Conservation (phyloP, 2,888 invertebrate species). For the Nysson spinosus region DNA sequence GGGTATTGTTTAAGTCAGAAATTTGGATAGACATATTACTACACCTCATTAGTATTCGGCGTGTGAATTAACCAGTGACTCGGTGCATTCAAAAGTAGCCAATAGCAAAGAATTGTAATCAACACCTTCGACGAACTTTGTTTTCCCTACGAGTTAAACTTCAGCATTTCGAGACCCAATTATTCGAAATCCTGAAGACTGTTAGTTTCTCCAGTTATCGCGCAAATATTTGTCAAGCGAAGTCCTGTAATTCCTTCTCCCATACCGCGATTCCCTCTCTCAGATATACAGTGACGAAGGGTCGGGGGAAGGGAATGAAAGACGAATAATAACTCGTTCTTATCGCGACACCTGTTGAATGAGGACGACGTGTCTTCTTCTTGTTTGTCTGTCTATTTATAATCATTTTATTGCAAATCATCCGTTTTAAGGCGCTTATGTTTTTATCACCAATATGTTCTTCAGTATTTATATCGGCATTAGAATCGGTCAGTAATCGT, state of each 20-base stretch:
- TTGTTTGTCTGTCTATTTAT: constrained; percentile 34
- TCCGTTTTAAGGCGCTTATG: neutral
- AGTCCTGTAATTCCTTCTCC: constrained; percentile 38
- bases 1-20: too few relatives aligned
- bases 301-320: constrained; percentile 2
- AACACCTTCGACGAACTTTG: too few relatives aligned
- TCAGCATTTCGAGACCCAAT: constrained; percentile 5
- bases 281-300: neutral
- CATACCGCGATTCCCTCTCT: constrained; percentile 1
- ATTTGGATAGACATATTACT: too few relatives aligned
- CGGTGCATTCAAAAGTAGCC: too few relatives aligned
- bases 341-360: constrained; percentile 57
- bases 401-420: constrained; percentile 37
- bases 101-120: too few relatives aligned
- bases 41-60: too few relatives aligned
- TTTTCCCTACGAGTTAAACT: neutral
- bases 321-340: constrained; percentile 32
- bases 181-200: constrained; percentile 9
- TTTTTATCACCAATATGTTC: too few relatives aligned
- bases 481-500: neutral
- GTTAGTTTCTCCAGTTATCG: constrained; percentile 22
- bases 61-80: too few relatives aligned
- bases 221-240: constrained; percentile 36
- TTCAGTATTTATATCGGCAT: constrained; percentile 7
- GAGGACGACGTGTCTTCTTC: constrained; percentile 37